Evolutionary conservation across 2,113 vertebrate genomes (phyloP).

Genomic region (Oxygymnocypris stewartii): DNA sequence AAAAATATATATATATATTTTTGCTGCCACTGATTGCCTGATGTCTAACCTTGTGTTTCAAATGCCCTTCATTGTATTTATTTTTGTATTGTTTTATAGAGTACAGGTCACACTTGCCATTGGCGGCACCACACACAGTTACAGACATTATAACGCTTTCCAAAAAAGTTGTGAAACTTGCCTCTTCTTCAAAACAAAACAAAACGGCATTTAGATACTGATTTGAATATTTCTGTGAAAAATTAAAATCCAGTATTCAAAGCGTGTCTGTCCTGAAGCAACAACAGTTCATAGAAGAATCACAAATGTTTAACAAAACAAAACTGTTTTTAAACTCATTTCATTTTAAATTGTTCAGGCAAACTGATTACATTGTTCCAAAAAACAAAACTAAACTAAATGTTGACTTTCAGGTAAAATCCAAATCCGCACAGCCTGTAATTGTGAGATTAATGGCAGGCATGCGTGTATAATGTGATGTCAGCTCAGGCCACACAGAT

Average conservation of each 20-base stretch:
- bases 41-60: not conserved
- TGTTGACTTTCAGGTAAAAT: not conserved
- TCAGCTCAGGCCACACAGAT: not conserved
- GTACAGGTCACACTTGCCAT: not conserved
- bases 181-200: not conserved
- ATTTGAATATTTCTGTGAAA: too few species aligned
- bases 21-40: conserved; percentile 15
- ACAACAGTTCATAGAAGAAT: too few species aligned
- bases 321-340: not conserved
- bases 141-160: not conserved
- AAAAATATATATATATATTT: not conserved
- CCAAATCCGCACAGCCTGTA: not conserved
- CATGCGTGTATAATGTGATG: not conserved
- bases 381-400: too few species aligned
- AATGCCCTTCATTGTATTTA: not conserved
- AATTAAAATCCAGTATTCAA: too few species aligned
- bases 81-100: not conserved
- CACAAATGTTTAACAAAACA: not conserved
- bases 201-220: too few species aligned
- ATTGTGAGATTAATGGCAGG: not conserved
- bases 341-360: not conserved
- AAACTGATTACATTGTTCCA: too few species aligned
- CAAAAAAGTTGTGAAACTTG: not conserved
- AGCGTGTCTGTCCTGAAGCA: too few species aligned
- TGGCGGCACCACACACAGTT: not conserved